Base-by-base conservation (phyloP, 2,888 invertebrate species). In the Auanema freiburgensis region DNA sequence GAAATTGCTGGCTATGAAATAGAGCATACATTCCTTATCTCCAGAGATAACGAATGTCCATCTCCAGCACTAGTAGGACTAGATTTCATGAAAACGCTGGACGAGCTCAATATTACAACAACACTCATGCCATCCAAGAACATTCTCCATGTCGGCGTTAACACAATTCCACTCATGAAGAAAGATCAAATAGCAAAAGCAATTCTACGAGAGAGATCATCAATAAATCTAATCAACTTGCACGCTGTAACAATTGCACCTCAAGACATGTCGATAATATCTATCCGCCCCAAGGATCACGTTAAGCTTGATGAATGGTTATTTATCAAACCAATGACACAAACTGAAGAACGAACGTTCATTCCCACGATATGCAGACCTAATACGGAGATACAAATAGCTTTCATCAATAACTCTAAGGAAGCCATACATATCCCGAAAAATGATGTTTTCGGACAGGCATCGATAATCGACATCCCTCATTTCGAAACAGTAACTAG, bases 21-120 rank as follows among this genome's bases (percentile, higher is more conserved):
- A 3, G n/a, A 16, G 40, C 46, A 46, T 46, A 40, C 12, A 1
- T 55, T 59, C 44, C 59, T 59, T 18, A 54, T 59, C 3, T 14
- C 54, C 1, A 8, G 33, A 11, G 54, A 59, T 23, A 21, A 33
- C 21, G 25, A 53, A 33, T 50, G 51, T 23, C 52, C 59, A 50
- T 24, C 59, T 14, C n/a, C 25, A n/a, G 52, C 41, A 3, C 50
- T 59, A 11, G 2, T 51, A n/a, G 60, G 60, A 8, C 11, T 23
- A 14, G 53, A 54, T 14, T 43, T 55, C 14, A 40, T 60, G 54
- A 41, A n/a, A 40, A 41, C 12, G 11, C 12, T 60, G 16, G 40
- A 33, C 10, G 16, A 56, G 23, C 40, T 5, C 4, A 44, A 44
- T 11, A 10, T 56, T 14, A 4, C 6, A 16, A 5, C 23, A 2